Evolutionary conservation across 2,888 invertebrate genomes (phyloP), one percentile per base, ranked within the genome.

Genomic region (Euspilapteryx auroguttella): DNA sequence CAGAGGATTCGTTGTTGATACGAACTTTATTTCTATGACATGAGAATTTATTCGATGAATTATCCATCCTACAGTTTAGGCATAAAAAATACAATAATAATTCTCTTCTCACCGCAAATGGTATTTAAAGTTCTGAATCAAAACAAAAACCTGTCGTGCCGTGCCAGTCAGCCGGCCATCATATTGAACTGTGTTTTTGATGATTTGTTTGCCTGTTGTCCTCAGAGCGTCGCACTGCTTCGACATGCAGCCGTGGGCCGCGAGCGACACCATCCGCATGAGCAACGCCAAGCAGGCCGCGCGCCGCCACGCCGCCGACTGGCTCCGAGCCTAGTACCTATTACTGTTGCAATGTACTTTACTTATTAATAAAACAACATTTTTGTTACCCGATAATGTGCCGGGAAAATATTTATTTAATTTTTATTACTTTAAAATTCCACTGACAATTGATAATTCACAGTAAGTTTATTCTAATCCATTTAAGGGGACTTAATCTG

Each of bases 371-470:
- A 48, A 53, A 32, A 54, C 43, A 35, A 36, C 36, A 25, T 34
- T 40, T 48, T 47, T 42, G 47, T 48, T 42, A 50, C 55, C 59
- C 58, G 54, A 48, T 47, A 46, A 33, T 45, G 43, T 42, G 44
- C 46, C 52, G 52, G 59, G 53, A 55, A 52, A 17, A 17, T 17
- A 17, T 17, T 17, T n/a, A 58, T 50, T 57, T 59, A 52, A 50
- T 69, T 68, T 64, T 43, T 53, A 54, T 69, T 68, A 58, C 57
- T 62, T 62, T 61, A 48, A 68, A 75, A 69, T 66, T 68, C 52
- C 64, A 69, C 62, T 57, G 61, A 62, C 55, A 61, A 59, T 56
- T 59, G 42, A 58, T 58, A 57, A 55, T 64, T 55, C 68, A 68
- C 63, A 64, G 59, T 39, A 59, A 57, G 58, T 63, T 51, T 62